phyloP scores from a whole-genome alignment of 2,888 invertebrate genomes.

The Drosophila pseudotalamancana region DNA sequence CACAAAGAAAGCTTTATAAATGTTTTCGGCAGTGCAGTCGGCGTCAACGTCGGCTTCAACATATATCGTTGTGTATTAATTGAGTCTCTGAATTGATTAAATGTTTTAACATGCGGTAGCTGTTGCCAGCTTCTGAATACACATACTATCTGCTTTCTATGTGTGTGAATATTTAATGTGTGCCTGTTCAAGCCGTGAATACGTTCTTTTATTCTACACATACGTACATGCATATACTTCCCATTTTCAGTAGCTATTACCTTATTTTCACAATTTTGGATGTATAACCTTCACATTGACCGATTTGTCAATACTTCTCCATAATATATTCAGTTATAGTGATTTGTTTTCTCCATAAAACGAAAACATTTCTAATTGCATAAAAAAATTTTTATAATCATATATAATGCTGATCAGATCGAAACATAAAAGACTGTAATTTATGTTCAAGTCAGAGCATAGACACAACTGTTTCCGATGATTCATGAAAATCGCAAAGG shows the following conservation, averaged over 20 bases:
- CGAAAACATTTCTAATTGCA: too few relatives aligned
- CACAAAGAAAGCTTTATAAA: slow-evolving; percentile 13
- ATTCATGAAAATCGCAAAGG: too few relatives aligned
- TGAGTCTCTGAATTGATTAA: slow-evolving; percentile 61
- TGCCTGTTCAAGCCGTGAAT: not conserved
- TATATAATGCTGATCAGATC: too few relatives aligned
- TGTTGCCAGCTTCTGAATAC: slow-evolving; percentile 36
- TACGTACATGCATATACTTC: too few relatives aligned
- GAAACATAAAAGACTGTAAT: too few relatives aligned
- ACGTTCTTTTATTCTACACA: too few relatives aligned
- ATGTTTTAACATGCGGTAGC: slow-evolving; percentile 55
- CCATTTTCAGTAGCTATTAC: too few relatives aligned
- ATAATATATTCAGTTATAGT: not conserved
- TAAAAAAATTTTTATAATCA: too few relatives aligned
- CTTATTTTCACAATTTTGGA: too few relatives aligned
- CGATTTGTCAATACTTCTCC: slow-evolving; percentile 10
- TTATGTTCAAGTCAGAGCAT: too few relatives aligned
- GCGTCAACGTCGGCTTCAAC: slow-evolving; percentile 8
- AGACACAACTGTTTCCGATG: too few relatives aligned
- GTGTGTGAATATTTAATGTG: not conserved
- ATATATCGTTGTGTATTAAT: slow-evolving; percentile 36
- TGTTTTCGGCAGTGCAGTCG: slow-evolving; percentile 10
- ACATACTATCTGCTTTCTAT: not conserved
- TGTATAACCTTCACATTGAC: slow-evolving; percentile 57
- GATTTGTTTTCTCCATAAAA: too few relatives aligned